Base-by-base conservation (phyloP, 2,113 vertebrate genomes). In the Ammodytes marinus region DNA sequence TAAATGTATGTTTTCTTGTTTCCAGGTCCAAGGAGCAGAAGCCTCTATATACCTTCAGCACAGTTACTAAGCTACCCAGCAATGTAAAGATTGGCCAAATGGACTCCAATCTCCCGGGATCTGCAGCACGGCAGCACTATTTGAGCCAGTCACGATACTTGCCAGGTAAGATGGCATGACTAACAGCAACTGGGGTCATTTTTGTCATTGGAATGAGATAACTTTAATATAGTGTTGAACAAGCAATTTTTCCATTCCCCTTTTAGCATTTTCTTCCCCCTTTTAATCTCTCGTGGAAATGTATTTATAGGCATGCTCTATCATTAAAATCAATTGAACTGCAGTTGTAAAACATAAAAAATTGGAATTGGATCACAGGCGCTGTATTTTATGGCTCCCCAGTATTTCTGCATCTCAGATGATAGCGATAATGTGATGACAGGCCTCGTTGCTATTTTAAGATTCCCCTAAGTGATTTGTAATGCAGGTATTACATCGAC, bases 121-220 rank as follows among this genome's bases (percentile, higher is more conserved):
- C 95, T 70, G 95, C 97, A 27, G 96, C 97, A 64, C 96, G 97
- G 85, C 97, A 98, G 78, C 98, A 99, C 94, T 99, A 99, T 85
- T 92, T 99, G 85, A 96, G 94, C 83, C 98, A 99, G 73, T 97
- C 98, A 54, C 95, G 98, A 84, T 99, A 99, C 19, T 90, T 99
- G 60, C 98, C 98, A 82, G 98, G 98, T 99, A 94, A 93, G 94
- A 55, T 45, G 6, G 5, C 49, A 17, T 13, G 37, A 50, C n/a
- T 17, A 57, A 67, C 42, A 47, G 17, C n/a, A 11, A 49, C 1
- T 19, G 0, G 3, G 52, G 50, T 43, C 9, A 64, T 58, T 6
- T 55, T 27, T 6, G 55, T 60, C 10, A 8, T 13, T 43, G 63
- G 42, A 50, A 52, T 46, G 15, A 65, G 4, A 2, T 45, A 45